Evolutionary conservation across 2,797 vertebrate species (phyloP), one percentile per base, ranked within the genome.

Genomic region (Paratrypauchen microcephalus): DNA sequence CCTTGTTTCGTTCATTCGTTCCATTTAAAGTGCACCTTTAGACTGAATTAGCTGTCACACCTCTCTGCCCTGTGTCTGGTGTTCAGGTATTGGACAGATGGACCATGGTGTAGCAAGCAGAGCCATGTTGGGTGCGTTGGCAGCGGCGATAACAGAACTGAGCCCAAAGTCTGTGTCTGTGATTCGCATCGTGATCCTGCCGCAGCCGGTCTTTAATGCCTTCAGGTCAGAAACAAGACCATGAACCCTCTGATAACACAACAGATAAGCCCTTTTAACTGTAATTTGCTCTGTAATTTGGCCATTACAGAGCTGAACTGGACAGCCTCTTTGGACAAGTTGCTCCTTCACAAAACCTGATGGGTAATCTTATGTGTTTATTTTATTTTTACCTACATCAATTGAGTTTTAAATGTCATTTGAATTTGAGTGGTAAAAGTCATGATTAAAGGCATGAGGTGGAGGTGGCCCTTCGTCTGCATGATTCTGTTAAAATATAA

Each of bases 81-180:
- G 18, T 36, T n/a, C 73, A 93, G 92, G 91, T 68, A 24, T 0
- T 1, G 89, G 13, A 39, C 66, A 69, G 5, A 52, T 91, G 74
- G 55, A 83, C 60, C 23, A 7, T 4, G 1, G 0, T 4, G 21
- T 6, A 47, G 88, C 88, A 2, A 83, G 85, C 65, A 82, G 72
- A 76, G 81, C 83, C 56, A 91, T 92, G 86, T 52, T 91, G 60
- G 88, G 91, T 18, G 84, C 88, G 0, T 75, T 93, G 26, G 71
- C 81, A 1, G 21, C 73, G 2, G 76, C 86, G 7, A 74, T 92
- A 30, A 77, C 2, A 7, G 72, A 83, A 18, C n/a, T 79, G 21
- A 84, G 74, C 26, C 73, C 78, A 52, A 65, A 30, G 2, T 73
- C 47, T 24, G 75, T 93, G 8, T 75, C 73, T 1, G 66, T 86